Percentiles rank a stretch among this genome's conserved stretches.
Conservation (phyloP, 2,113 vertebrate genomes). For the Indicator maculatus region DNA sequence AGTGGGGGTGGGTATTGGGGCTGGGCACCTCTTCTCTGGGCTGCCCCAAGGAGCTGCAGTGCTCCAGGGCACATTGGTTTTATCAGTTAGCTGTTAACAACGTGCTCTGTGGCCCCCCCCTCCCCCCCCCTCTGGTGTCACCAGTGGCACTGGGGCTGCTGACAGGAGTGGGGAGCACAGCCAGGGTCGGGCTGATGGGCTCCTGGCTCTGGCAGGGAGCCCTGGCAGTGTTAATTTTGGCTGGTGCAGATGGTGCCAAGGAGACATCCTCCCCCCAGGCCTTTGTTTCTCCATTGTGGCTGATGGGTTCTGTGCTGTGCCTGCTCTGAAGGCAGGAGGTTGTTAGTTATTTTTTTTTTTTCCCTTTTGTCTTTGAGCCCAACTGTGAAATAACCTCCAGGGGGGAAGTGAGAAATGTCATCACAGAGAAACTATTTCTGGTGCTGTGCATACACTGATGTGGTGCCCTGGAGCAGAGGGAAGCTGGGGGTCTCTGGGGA, state of each 20-base stretch:
- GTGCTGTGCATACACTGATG: background rate
- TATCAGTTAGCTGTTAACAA: background rate
- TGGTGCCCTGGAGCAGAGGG: fast-evolving
- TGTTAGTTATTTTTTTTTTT: background rate
- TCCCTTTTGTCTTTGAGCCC: background rate
- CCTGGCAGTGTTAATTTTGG: background rate
- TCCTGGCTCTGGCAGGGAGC: background rate
- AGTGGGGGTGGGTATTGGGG: background rate
- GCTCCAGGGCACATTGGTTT: background rate
- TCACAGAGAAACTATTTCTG: background rate
- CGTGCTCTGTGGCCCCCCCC: fast-evolving
- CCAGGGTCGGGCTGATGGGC: background rate
- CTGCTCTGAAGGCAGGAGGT: background rate
- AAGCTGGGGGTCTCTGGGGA: background rate
- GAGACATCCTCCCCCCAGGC: constrained; percentile 3
- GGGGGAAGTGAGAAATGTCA: background rate
- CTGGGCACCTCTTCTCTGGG: background rate
- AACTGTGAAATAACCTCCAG: background rate
- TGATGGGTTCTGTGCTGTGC: background rate
- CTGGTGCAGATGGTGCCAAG: constrained; percentile 24
- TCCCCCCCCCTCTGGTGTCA: fast-evolving
- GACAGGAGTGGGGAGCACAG: fast-evolving
- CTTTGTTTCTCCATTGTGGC: constrained; percentile 29
- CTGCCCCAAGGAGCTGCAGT: background rate
- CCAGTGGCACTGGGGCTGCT: background rate